Base-by-base conservation (phyloP, 2,113 vertebrate species). In the Anser cygnoides region DNA sequence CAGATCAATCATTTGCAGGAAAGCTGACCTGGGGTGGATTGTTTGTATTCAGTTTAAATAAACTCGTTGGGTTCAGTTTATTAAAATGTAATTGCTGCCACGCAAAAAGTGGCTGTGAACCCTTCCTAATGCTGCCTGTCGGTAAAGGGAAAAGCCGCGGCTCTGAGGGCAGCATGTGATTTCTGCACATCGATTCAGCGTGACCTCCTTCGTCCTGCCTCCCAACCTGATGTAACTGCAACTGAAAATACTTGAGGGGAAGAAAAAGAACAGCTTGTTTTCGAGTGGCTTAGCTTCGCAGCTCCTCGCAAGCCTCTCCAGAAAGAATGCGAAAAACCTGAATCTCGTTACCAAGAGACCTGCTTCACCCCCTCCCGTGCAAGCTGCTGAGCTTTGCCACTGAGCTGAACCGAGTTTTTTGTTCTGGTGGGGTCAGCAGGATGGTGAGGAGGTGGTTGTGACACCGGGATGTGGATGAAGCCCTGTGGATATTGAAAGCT, bases 151-250 rank as follows among this genome's bases (percentile, higher is more conserved):
- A 16, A 65, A n/a, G 33, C 6, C 29, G 13, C 3, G 15, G 62
- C 70, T 61, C 1, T 1, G 25, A 33, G 79, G 41, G 76, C 86
- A 52, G 79, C 67, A 2, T 77, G 85, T 73, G 95, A 84, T 52
- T 75, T 21, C 57, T 59, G 35, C 4, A 0, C 13, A 1, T 18
- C 78, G 55, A 15, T 49, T 89, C 91, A 58, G 91, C 81, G 84
- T 92, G 95, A 95, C 93, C 84, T 70, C 71, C 73, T 29, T 3
- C 37, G 94, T 91, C 84, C 74, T 39, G 26, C 4, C 0, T 12
- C 31, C 10, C 55, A 33, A 65, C 70, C 74, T 73, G 92, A 39
- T 88, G 87, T 8, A 82, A 23, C 80, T 73, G 85, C 62, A 8
- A 11, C 58, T 1, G 0, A 29, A 76, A 18, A 6, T 8, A 0